Percentiles rank a stretch among this genome's conserved stretches.
These are phyloP conservation scores for Periparus ater DNA, from an alignment of 2,797 vertebrate genomes.

Conservation along the genomic window DNA sequence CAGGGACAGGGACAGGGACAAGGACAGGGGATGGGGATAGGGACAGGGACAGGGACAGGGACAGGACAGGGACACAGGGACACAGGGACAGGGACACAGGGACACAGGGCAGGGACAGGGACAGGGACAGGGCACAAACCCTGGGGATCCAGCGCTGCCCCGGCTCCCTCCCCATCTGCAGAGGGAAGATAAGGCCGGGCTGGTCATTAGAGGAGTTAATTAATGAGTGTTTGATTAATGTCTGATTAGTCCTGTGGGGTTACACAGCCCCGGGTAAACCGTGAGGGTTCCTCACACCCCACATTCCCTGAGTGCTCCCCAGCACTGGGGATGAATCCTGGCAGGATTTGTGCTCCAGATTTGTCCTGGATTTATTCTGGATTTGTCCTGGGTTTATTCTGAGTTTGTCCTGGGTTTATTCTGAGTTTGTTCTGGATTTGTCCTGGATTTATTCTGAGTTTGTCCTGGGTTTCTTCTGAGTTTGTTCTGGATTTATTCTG, in stretches of 20 bases:
- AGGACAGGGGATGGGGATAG: no score
- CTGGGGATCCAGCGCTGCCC: neutral
- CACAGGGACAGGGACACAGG: neutral
- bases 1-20: neutral
- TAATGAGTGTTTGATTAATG: neutral
- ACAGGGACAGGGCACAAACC: neutral
- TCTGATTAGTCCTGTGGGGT: neutral
- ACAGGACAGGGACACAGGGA: no score
- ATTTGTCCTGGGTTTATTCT: rapidly evolving
- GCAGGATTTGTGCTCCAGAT: neutral
- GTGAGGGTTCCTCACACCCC: rapidly evolving
- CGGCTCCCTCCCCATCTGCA: neutral
- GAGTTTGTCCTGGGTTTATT: rapidly evolving
- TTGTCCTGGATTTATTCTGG: rapidly evolving
- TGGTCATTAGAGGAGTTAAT: neutral
- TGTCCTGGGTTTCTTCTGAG: rapidly evolving
- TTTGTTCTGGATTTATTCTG: rapidly evolving
- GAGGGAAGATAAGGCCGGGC: neutral
- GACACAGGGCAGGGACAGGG: neutral
- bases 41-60: no score
- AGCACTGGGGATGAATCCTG: neutral
- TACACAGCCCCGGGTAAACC: neutral
- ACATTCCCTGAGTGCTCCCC: rapidly evolving
- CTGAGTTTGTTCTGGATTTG: neutral
- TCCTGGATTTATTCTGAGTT: rapidly evolving